Percentiles rank a stretch among this genome's conserved stretches.
These are phyloP conservation scores for Sinocyclocheilus anshuiensis DNA, from an alignment of 2,113 vertebrate species.

Conservation along the genomic window DNA sequence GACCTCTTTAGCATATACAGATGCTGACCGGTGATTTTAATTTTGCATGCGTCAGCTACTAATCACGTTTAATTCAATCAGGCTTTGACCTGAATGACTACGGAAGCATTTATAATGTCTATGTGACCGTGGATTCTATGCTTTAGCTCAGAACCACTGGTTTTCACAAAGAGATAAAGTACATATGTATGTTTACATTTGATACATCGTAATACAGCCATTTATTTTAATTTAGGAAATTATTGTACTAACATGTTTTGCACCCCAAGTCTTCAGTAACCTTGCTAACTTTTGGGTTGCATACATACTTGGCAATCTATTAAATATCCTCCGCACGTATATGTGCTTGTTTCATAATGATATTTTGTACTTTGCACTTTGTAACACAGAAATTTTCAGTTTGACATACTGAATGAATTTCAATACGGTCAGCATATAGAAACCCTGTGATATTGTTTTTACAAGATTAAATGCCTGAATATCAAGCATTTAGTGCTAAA, in stretches of 20 bases:
- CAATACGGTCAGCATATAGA: too few species aligned
- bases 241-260: neutral
- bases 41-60: neutral
- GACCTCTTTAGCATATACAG: neutral
- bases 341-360: neutral
- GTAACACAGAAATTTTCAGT: too few species aligned
- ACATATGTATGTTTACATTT: too few species aligned
- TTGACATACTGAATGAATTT: too few species aligned
- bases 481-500: too few species aligned
- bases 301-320: neutral
- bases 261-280: neutral
- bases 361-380: too few species aligned
- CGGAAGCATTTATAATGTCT: neutral
- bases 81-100: constrained; percentile 10
- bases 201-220: neutral
- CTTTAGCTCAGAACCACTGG: neutral
- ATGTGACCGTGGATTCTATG: neutral
- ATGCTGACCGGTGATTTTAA: constrained; percentile 27
- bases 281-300: neutral
- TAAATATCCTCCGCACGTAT: neutral
- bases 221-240: neutral
- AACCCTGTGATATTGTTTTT: too few species aligned
- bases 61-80: constrained; percentile 21
- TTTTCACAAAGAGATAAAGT: neutral
- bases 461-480: too few species aligned